A percentile compares a stretch with the other conserved stretches of the same genome.
Conservation (phyloP, 2,888 invertebrate species). For the Caenorhabditis drosophilae region DNA sequence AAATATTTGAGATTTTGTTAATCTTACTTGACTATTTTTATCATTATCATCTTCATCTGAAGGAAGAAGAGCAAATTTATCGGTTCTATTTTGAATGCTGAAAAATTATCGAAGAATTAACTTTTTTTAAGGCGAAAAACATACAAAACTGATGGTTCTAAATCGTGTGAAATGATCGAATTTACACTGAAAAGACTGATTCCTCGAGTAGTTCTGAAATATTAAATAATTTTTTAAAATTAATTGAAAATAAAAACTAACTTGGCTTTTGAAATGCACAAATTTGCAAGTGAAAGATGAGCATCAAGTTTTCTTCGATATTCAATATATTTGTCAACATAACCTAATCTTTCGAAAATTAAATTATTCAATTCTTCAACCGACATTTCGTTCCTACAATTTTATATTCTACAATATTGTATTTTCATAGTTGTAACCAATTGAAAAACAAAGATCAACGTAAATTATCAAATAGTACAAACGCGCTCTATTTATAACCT, state of each 20-base stretch:
- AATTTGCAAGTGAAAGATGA: constrained; percentile 11
- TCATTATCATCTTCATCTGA: too few relatives aligned
- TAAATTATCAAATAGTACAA: too few relatives aligned
- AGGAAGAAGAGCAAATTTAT: neutral
- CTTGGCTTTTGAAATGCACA: constrained; percentile 38
- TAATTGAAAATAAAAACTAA: constrained; percentile 13
- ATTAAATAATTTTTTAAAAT: neutral
- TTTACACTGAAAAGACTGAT: constrained; percentile 36
- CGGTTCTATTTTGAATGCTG: too few relatives aligned
- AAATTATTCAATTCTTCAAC: constrained; percentile 9
- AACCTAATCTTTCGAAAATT: constrained; percentile 17
- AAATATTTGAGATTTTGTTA: too few relatives aligned
- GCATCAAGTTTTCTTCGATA: constrained; percentile 10
- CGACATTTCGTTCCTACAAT: too few relatives aligned
- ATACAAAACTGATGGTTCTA: constrained; percentile 19
- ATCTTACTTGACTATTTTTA: too few relatives aligned
- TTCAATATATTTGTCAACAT: constrained; percentile 18
- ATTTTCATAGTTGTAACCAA: too few relatives aligned
- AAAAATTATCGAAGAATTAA: neutral
- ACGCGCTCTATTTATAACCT: too few relatives aligned
- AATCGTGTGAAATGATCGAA: constrained; percentile 30
- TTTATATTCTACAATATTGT: too few relatives aligned
- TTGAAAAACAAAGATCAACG: too few relatives aligned
- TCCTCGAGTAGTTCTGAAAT: constrained; percentile 31
- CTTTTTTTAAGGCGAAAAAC: too few relatives aligned